These are phyloP conservation scores for Disparrhopalites patrizii DNA, from an alignment of 2,888 invertebrate species.

Conservation along the genomic window DNA sequence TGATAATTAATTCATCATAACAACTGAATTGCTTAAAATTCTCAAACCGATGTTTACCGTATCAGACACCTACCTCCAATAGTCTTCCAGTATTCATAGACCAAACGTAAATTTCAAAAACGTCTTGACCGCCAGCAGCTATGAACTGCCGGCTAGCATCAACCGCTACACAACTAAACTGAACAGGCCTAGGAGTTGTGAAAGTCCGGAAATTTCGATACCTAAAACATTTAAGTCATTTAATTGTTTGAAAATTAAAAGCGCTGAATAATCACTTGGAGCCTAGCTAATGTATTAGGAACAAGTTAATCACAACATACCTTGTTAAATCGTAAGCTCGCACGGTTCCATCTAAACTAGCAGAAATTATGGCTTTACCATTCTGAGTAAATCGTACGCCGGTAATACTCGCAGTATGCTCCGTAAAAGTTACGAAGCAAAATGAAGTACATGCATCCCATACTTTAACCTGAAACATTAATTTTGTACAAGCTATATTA, in stretches of 20 bases:
- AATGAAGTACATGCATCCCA: constrained; percentile 91
- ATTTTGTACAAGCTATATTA: too few relatives aligned
- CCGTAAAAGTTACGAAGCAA: constrained; percentile 91
- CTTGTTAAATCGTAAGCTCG: constrained; percentile 88
- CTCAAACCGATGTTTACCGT: background rate
- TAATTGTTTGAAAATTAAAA: background rate
- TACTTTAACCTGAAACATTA: constrained; percentile 66
- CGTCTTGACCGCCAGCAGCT: constrained; percentile 90
- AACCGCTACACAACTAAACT: constrained; percentile 83
- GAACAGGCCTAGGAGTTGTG: constrained; percentile 83
- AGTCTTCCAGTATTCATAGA: constrained; percentile 87
- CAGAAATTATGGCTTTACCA: constrained; percentile 86
- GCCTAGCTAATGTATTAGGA: background rate
- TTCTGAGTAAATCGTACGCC: constrained; percentile 82
- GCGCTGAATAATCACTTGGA: background rate
- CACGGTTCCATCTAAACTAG: constrained; percentile 95
- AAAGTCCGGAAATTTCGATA: constrained; percentile 98
- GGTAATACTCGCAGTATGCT: constrained; percentile 81
- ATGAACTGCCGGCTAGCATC: constrained; percentile 89
- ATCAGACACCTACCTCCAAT: constrained; percentile 63
- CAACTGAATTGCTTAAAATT: background rate
- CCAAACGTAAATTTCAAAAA: constrained; percentile 95
- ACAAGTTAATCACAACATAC: constrained; percentile 53
- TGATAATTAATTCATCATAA: background rate
- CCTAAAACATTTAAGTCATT: constrained; percentile 54